phyloP scores from a whole-genome alignment of 2,888 invertebrate genomes.

The Ecdyonurus torrentis region DNA sequence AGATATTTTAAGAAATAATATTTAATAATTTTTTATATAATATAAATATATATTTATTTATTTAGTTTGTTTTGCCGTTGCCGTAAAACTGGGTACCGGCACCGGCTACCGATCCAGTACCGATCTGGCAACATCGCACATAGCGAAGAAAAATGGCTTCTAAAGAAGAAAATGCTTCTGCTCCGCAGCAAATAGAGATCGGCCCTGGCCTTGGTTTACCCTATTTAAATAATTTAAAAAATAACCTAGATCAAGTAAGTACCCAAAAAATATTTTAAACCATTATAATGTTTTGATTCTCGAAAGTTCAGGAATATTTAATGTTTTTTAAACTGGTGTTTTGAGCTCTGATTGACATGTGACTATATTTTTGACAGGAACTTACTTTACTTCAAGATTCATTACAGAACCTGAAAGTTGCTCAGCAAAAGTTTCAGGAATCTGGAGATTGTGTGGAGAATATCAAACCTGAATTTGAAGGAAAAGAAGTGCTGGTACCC shows the following conservation, averaged over 20 bases:
- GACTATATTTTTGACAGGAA: conserved; percentile 41
- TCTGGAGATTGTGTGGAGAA: conserved; percentile 72
- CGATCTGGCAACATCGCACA: background rate
- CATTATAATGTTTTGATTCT: too few relatives aligned
- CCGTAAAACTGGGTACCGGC: too few relatives aligned
- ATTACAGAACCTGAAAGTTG: conserved; percentile 71
- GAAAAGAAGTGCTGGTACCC: conserved; percentile 80
- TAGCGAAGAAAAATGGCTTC: background rate
- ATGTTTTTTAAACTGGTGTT: too few relatives aligned
- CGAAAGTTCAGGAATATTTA: too few relatives aligned
- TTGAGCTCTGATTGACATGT: too few relatives aligned
- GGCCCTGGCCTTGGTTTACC: background rate
- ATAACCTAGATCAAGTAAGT: background rate
- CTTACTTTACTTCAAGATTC: conserved; percentile 79
- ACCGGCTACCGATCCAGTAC: too few relatives aligned
- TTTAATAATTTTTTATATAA: too few relatives aligned
- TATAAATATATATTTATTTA: too few relatives aligned
- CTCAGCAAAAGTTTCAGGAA: conserved; percentile 76
- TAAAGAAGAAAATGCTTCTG: background rate
- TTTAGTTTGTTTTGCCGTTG: too few relatives aligned
- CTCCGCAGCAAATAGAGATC: background rate
- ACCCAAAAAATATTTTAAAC: background rate
- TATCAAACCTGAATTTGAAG: conserved; percentile 55
- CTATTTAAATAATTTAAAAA: background rate
- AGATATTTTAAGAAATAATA: too few relatives aligned